These are phyloP conservation scores for Cydia splendana DNA, from an alignment of 1,140 invertebrate genomes.

Conservation along the genomic window DNA sequence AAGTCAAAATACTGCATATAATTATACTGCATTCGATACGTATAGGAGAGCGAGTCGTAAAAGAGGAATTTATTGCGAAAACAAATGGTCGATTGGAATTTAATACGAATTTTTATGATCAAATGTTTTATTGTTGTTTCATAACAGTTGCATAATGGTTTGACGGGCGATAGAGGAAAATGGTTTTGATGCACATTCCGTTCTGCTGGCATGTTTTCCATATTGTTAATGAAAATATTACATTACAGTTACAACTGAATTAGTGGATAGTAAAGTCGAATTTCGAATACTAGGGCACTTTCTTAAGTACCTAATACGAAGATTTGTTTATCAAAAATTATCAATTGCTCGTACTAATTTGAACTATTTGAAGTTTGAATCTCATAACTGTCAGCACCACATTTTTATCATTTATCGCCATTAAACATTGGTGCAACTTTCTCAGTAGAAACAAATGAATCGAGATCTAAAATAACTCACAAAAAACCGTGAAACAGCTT, in stretches of 20 bases:
- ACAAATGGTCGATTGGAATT: slow-evolving; percentile 21
- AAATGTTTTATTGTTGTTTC: slow-evolving; percentile 18
- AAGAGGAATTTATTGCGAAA: slow-evolving; percentile 27
- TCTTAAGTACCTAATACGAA: too few relatives aligned
- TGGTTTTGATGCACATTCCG: background rate
- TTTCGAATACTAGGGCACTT: too few relatives aligned
- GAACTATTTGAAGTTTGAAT: too few relatives aligned
- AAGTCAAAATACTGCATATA: background rate
- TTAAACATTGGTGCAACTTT: background rate
- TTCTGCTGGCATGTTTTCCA: too few relatives aligned
- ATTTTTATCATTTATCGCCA: background rate
- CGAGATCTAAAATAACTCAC: background rate
- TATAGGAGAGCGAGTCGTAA: slow-evolving; percentile 21
- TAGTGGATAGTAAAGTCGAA: too few relatives aligned
- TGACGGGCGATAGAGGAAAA: background rate
- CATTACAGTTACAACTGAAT: too few relatives aligned
- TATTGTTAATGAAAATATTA: too few relatives aligned
- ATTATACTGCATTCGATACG: background rate
- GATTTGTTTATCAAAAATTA: too few relatives aligned
- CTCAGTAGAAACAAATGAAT: slow-evolving; percentile 1
- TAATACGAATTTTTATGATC: slow-evolving; percentile 26
- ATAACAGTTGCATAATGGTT: slow-evolving; percentile 12
- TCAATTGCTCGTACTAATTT: too few relatives aligned
- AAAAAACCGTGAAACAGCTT: background rate
- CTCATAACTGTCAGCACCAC: background rate